phyloP scores from a whole-genome alignment of 2,888 invertebrate genomes.

The Acrocera orbiculus region DNA sequence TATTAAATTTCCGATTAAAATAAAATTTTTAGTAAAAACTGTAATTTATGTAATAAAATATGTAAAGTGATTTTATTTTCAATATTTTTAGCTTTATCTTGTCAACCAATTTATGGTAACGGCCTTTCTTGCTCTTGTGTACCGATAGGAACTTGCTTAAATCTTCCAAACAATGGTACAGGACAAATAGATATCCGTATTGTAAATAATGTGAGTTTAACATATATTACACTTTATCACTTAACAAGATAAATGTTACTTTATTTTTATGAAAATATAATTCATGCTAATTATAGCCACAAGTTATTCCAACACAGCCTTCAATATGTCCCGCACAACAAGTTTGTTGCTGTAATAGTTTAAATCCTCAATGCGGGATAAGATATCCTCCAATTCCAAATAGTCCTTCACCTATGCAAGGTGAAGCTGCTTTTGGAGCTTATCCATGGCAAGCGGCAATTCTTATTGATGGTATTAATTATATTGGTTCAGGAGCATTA shows the following conservation, averaged over 20 bases:
- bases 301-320: constrained; percentile 8
- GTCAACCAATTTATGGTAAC: no score
- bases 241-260: neutral
- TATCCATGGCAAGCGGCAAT: constrained; percentile 58
- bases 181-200: constrained; percentile 44
- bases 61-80: no score
- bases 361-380: constrained; percentile 25
- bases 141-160: constrained; percentile 24
- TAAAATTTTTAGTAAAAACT: no score
- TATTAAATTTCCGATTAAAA: no score
- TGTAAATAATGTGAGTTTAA: constrained; percentile 41
- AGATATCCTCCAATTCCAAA: constrained; percentile 24
- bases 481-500: constrained; percentile 54
- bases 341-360: constrained; percentile 22
- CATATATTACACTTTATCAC: no score
- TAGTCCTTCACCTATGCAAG: constrained; percentile 27
- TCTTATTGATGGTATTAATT: constrained; percentile 40
- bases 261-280: neutral
- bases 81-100: no score
- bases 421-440: constrained; percentile 46
- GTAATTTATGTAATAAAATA: no score
- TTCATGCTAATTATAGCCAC: neutral
- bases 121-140: constrained; percentile 28
- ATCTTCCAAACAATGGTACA: constrained; percentile 31
- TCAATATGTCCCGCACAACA: constrained; percentile 19